Conservation (phyloP, 2,797 vertebrate genomes). For the Sebastes minor region DNA sequence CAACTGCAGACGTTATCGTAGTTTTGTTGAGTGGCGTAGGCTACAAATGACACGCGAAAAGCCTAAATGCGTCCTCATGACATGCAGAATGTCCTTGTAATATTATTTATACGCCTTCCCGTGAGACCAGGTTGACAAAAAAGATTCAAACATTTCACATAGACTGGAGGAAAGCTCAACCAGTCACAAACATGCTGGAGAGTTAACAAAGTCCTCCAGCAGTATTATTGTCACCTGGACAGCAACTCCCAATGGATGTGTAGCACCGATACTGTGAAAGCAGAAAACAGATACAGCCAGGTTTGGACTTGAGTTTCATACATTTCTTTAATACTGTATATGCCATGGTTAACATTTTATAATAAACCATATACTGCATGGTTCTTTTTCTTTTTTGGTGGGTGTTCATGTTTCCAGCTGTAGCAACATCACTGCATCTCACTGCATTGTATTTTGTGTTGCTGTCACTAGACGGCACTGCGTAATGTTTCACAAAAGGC, state of each 20-base stretch:
- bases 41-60: too few relatives aligned
- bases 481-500: slow-evolving; percentile 15
- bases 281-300: not conserved
- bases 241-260: not conserved
- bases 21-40: too few relatives aligned
- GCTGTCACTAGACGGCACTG: slow-evolving; percentile 46
- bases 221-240: not conserved
- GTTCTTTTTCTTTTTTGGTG: not conserved
- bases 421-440: not conserved
- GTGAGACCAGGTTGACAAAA: not conserved
- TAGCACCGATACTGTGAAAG: not conserved
- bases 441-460: slow-evolving; percentile 14
- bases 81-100: too few relatives aligned
- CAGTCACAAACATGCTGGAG: not conserved
- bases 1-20: too few relatives aligned
- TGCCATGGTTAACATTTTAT: not conserved
- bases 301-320: not conserved
- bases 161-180: not conserved
- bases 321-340: not conserved
- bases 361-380: not conserved
- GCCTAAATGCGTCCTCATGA: too few relatives aligned
- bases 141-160: not conserved
- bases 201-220: not conserved
- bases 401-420: not conserved
- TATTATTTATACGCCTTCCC: too few relatives aligned